phyloP scores from a whole-genome alignment of 2,113 vertebrate genomes.

The Mormyrus iriodes region DNA sequence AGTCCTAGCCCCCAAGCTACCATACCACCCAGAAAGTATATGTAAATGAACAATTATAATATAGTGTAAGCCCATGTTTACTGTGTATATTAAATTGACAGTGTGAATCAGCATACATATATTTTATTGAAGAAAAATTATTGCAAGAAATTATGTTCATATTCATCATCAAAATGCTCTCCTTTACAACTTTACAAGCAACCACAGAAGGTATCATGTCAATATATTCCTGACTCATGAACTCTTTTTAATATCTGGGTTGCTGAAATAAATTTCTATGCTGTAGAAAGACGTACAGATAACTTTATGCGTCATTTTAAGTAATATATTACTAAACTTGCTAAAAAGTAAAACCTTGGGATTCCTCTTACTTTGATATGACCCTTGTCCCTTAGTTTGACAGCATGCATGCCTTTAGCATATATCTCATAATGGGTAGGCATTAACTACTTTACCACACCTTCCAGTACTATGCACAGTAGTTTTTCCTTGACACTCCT shows the following conservation, averaged over 20 bases:
- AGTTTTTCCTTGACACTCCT: not conserved
- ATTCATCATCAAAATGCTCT: not conserved
- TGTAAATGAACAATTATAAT: too few species aligned
- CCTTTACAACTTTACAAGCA: not conserved
- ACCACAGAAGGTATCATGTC: not conserved
- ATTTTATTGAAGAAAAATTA: too few species aligned
- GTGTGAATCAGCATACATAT: too few species aligned
- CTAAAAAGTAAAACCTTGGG: not conserved
- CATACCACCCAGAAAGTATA: too few species aligned
- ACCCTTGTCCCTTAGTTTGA: not conserved
- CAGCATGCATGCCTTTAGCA: not conserved
- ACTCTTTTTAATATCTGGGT: not conserved
- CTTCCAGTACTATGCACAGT: slow-evolving; percentile 41
- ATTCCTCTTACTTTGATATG: not conserved
- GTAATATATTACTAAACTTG: not conserved
- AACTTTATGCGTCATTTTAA: not conserved
- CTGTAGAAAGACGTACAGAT: not conserved
- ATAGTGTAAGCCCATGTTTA: too few species aligned
- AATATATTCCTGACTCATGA: not conserved
- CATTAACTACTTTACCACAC: slow-evolving; percentile 38
- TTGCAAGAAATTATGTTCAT: not conserved
- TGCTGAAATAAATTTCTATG: not conserved
- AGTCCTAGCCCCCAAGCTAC: too few species aligned
- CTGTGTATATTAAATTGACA: too few species aligned
- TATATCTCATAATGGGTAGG: not conserved